Base-by-base conservation (phyloP, 2,113 vertebrate species). In the Gopherus flavomarginatus region DNA sequence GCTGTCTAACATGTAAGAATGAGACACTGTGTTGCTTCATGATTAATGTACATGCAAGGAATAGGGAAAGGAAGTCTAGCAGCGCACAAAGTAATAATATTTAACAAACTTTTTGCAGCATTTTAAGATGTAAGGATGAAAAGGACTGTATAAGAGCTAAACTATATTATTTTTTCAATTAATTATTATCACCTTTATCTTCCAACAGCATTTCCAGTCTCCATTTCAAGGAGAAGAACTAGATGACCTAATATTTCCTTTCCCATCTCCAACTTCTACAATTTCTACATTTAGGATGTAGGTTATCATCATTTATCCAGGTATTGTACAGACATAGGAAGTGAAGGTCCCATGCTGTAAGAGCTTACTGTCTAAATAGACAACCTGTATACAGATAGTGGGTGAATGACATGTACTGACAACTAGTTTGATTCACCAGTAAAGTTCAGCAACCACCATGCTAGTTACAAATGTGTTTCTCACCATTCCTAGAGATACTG, bases 21-120 rank as follows among this genome's bases (percentile, higher is more conserved):
- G 79, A 86, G 92, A 56, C 81, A 2, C 1, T 9, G 88, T 5
- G 27, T 5, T 52, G 88, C 65, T 65, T 3, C 90, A 56, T 77
- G 50, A 85, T 82, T 35, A 24, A 27, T 35, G 72, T 50, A 86
- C 29, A 5, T 77, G 75, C 49, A 16, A 81, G 59, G 72, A 16
- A 8, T 47, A 1, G 38, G 44, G 57, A 3, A 12, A 11, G 42
- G 8, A 35, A 1, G 11, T 75, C 6, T 8, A 3, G 19, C 4
- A 47, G n/a, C 3, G 13, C 22, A 6, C 42, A 59, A 0, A 6
- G 13, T 0, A 2, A 4, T 3, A 3, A 22, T 7, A 2, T 2
- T 11, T n/a, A 26, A 59, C 26, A 52, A 0, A 1, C 27, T 19
- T 88, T 10, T 86, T 22, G 5, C 44, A 24, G 57, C 75, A 44